These are phyloP conservation scores for Dyspetes luteomarginatus DNA, from an alignment of 2,888 invertebrate genomes.

Conservation along the genomic window DNA sequence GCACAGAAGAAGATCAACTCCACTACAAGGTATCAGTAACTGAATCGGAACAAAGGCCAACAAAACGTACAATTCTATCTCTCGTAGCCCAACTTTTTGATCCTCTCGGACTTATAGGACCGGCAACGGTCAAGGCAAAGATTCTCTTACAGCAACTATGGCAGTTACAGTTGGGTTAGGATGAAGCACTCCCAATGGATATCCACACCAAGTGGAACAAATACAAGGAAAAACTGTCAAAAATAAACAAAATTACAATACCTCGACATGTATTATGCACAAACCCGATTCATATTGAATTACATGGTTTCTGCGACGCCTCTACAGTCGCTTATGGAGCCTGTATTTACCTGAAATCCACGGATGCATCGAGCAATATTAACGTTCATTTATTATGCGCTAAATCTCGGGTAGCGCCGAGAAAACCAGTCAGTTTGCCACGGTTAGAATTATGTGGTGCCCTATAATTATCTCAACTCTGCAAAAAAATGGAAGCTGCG, in stretches of 20 bases:
- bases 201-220: neutral
- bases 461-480: no score
- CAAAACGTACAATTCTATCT: constrained; percentile 48
- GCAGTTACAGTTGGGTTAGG: constrained; percentile 1
- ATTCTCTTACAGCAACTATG: constrained; percentile 51
- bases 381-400: constrained; percentile 33
- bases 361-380: neutral
- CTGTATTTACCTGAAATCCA: neutral
- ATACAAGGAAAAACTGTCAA: neutral
- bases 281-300: neutral
- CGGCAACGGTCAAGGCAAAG: constrained; percentile 68
- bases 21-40: constrained; percentile 22
- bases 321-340: neutral
- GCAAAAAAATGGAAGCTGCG: constrained; percentile 17
- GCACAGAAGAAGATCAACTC: constrained; percentile 12
- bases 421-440: constrained; percentile 39
- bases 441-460: constrained; percentile 55
- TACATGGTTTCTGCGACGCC: constrained; percentile 1
- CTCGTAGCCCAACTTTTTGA: constrained; percentile 69
- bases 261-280: neutral
- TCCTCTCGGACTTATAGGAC: constrained; percentile 69
- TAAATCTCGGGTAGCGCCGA: constrained; percentile 54
- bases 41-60: neutral
- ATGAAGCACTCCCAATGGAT: neutral
- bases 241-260: neutral